Percentiles rank a stretch among this genome's conserved stretches.
phyloP scores from a whole-genome alignment of 2,797 vertebrate genomes.

The Catharus ustulatus region DNA sequence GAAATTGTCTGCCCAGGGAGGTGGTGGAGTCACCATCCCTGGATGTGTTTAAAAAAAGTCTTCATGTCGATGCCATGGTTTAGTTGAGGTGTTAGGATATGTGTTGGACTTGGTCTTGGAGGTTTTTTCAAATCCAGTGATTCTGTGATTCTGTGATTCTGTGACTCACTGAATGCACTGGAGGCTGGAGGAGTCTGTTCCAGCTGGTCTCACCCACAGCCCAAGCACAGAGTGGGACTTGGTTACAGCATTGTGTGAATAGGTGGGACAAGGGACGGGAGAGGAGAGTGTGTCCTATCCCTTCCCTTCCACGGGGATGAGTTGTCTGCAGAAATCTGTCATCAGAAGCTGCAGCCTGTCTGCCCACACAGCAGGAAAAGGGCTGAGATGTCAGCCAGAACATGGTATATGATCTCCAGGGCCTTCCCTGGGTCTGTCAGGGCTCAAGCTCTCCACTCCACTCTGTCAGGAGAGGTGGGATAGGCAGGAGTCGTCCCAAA shows the following conservation, averaged over 20 bases:
- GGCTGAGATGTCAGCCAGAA: not conserved
- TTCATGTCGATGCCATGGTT: no score
- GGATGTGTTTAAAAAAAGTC: not conserved
- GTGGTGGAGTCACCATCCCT: not conserved
- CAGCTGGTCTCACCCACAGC: not conserved
- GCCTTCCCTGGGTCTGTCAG: not conserved
- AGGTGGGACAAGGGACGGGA: not conserved
- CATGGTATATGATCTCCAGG: accelerated
- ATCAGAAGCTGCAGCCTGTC: not conserved
- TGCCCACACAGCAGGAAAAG: not conserved
- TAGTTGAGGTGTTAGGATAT: not conserved
- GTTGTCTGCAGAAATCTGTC: not conserved
- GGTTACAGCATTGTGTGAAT: not conserved
- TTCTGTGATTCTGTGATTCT: not conserved
- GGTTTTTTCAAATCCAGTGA: not conserved
- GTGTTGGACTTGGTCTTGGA: not conserved
- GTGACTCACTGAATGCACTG: not conserved
- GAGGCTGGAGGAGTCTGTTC: not conserved
- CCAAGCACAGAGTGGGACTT: not conserved
- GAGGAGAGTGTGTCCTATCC: not conserved
- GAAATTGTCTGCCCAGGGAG: not conserved
- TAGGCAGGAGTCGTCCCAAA: not conserved
- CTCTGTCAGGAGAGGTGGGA: not conserved
- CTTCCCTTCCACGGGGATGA: not conserved
- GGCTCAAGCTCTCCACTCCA: not conserved